Evolutionary conservation across 2,888 invertebrate species (phyloP), one percentile per base, ranked within the genome.

Genomic region (Amitus sp.): DNA sequence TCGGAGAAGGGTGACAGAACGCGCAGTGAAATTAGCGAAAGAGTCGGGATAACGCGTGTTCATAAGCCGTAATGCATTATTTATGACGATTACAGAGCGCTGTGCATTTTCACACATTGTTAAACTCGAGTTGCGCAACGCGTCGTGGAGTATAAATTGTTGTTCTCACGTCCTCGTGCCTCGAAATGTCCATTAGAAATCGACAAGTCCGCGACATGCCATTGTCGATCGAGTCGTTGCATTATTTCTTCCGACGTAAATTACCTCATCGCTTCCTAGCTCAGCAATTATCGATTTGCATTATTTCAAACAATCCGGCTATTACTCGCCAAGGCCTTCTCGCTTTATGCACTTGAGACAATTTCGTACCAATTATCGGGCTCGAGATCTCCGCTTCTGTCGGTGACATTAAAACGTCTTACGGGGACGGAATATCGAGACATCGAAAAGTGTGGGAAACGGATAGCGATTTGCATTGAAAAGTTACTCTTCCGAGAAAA

Each of bases 201-300:
- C 23, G 23, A 23, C 12, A 43, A 43, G 43, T 20, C 43, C 19
- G 10, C n/a, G 20, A 13, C n/a, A 23, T 2, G 43, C 42, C 23
- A 43, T 43, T 43, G 43, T 43, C 43, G 13, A 43, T 43, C 43
- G 18, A 13, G 6, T 3, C 27, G 4, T 20, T 23, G 23, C 23
- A 43, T 43, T 43, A 43, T 43, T 43, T 23, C n/a, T 27, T 23
- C 15, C 15, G 3, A 9, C 19, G 6, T 20, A 12, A 18, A 47
- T 47, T 47, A 53, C 40, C 28, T 39, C 39, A 47, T 39, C 46
- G 37, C 27, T 52, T 46, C 33, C 52, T 52, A 34, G 37, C 46
- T 45, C 46, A 17, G 47, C 19, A 46, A 53, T 53, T 53, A 47
- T 47, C 40, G 40, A 27, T 28, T 28, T 30, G 40, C 47, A 47